Percentiles rank a stretch among this genome's conserved stretches.
These are phyloP conservation scores for Protobothrops mucrosquamatus DNA, from an alignment of 2,113 vertebrate species.

Conservation along the genomic window DNA sequence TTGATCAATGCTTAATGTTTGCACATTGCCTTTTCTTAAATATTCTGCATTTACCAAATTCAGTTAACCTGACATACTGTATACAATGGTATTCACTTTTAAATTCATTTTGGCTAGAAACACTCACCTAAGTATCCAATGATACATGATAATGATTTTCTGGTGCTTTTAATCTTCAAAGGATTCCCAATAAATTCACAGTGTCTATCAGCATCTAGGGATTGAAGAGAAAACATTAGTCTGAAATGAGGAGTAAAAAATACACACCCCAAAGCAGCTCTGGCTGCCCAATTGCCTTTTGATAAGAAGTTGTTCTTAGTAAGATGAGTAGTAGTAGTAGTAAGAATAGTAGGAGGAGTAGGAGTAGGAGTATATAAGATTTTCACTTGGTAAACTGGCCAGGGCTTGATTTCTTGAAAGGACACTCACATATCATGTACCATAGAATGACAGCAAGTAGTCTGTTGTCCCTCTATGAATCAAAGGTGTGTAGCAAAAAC, in stretches of 20 bases:
- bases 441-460: no score
- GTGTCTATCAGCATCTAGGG: conserved; percentile 90
- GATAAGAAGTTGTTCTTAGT: neutral
- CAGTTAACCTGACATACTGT: neutral
- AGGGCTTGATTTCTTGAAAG: neutral
- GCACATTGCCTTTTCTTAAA: neutral
- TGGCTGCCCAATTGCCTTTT: neutral
- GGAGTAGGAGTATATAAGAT: neutral
- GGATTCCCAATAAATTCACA: conserved; percentile 85
- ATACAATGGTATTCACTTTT: neutral
- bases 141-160: conserved; percentile 91
- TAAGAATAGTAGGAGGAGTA: no score
- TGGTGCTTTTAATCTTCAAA: conserved; percentile 84
- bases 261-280: neutral
- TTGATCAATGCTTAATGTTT: neutral
- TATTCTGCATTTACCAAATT: neutral
- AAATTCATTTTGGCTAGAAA: neutral
- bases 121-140: conserved; percentile 93
- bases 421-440: neutral
- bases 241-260: neutral
- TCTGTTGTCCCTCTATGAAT: neutral
- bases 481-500: neutral
- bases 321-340: neutral
- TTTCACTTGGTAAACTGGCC: neutral
- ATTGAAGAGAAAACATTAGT: conserved; percentile 55